Percentiles rank a stretch among this genome's conserved stretches.
phyloP scores from a whole-genome alignment of 2,888 invertebrate genomes.

The Himalopsyche kuldschensis region DNA sequence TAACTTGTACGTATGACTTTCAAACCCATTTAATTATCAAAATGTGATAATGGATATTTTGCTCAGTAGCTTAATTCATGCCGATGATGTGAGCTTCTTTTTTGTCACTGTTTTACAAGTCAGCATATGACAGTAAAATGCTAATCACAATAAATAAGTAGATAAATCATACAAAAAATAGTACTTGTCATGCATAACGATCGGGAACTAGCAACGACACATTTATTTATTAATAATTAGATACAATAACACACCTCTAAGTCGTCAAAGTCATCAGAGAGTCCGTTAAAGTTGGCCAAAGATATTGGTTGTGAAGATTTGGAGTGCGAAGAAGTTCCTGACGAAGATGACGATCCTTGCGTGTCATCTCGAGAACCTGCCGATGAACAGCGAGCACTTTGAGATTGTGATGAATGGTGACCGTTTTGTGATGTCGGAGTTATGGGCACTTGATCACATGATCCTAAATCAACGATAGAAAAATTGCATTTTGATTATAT shows the following conservation, averaged over 20 bases:
- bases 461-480: slow-evolving; percentile 13
- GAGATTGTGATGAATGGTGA: slow-evolving; percentile 11
- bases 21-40: no score
- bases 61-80: no score
- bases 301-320: slow-evolving; percentile 44
- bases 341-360: slow-evolving; percentile 55
- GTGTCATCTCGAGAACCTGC: slow-evolving; percentile 52
- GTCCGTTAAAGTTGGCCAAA: slow-evolving; percentile 57
- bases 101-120: no score
- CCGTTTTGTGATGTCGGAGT: slow-evolving; percentile 1
- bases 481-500: not conserved
- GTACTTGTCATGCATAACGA: not conserved
- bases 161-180: not conserved
- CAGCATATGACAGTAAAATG: no score
- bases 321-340: slow-evolving; percentile 54
- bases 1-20: no score
- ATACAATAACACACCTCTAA: slow-evolving; percentile 49
- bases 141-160: not conserved
- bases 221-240: not conserved
- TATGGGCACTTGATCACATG: slow-evolving; percentile 27
- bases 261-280: slow-evolving; percentile 58
- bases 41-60: no score
- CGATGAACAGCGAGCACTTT: slow-evolving; percentile 6
- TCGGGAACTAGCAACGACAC: not conserved
- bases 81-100: no score